Conservation (phyloP, 2,888 invertebrate genomes). For the Polydrusus pterygomalis region DNA sequence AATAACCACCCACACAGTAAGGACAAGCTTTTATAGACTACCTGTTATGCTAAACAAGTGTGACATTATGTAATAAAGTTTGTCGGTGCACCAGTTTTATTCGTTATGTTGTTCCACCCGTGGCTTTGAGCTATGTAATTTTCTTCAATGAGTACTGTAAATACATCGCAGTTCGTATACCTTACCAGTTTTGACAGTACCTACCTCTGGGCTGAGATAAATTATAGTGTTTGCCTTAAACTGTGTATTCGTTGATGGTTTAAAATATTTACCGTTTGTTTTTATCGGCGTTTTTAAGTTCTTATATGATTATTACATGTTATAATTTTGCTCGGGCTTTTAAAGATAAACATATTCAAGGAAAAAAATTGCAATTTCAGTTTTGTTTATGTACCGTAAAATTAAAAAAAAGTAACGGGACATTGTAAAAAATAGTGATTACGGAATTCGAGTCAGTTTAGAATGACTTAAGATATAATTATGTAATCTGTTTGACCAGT, state of each 20-base stretch:
- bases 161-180: conserved; percentile 22
- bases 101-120: conserved; percentile 20
- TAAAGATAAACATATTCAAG: too few species aligned
- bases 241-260: not conserved
- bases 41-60: conserved; percentile 30
- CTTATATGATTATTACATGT: too few species aligned
- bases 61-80: conserved; percentile 28
- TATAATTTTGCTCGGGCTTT: too few species aligned
- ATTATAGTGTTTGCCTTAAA: conserved; percentile 15
- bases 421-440: too few species aligned
- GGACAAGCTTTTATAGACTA: conserved; percentile 16
- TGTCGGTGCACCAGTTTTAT: conserved; percentile 26
- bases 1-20: conserved; percentile 16
- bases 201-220: not conserved
- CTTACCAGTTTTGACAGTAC: conserved; percentile 1
- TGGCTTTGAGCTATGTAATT: conserved; percentile 37
- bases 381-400: not conserved
- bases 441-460: too few species aligned
- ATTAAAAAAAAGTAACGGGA: too few species aligned
- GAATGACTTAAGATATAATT: too few species aligned
- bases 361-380: too few species aligned
- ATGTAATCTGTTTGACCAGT: too few species aligned
- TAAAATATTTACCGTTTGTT: not conserved
- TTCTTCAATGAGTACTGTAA: conserved; percentile 19
- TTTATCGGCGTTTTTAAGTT: too few species aligned